Evolutionary conservation across 2,888 invertebrate species (phyloP), one percentile per base, ranked within the genome.

Genomic region (Chelonus formosanus): DNA sequence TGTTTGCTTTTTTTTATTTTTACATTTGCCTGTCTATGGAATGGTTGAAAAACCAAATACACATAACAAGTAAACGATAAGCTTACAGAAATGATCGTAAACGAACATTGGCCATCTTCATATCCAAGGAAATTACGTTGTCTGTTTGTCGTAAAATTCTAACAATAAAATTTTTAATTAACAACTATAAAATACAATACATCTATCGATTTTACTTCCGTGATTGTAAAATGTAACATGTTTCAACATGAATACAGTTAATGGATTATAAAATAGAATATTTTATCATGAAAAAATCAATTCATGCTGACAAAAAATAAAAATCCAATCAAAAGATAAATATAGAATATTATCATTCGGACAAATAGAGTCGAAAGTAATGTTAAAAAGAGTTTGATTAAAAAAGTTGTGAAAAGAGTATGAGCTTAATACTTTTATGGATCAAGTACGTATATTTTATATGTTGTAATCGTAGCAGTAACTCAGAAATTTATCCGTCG

Each of bases 31-130:
- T 20, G 20, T 20, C 20, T 20, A 20, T 20, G 20, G 2, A 20
- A 20, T 20, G 20, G 20, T 20, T 10, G 47, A 61, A 60, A 48
- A 40, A 63, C 55, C 53, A 48, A 53, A 67, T 67, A 69, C 20
- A 20, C 20, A 20, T 20, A 20, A 53, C 57, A 55, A 34, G 67
- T 56, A 52, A 65, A 69, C 61, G 67, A 71, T 67, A 66, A 69
- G 65, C 60, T 5, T 45, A 20, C 20, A 20, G 48, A 35, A 48
- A 48, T 10, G n/a, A 10, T 58, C 48, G 32, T 58, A 35, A 58
- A 48, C 47, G 32, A 44, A 58, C 35, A 45, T 32, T 58, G 58
- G 8, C n/a, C 58, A 35, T 47, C 48, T 32, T 58, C 36, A 48
- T 58, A 44, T 47, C 20, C 47, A 10, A n/a, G 45, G 31, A 45